A percentile compares a stretch with the other conserved stretches of the same genome.
Evolutionary conservation across 1,140 invertebrate species (phyloP).

Genomic region (Leptestheria dahalacensis): DNA sequence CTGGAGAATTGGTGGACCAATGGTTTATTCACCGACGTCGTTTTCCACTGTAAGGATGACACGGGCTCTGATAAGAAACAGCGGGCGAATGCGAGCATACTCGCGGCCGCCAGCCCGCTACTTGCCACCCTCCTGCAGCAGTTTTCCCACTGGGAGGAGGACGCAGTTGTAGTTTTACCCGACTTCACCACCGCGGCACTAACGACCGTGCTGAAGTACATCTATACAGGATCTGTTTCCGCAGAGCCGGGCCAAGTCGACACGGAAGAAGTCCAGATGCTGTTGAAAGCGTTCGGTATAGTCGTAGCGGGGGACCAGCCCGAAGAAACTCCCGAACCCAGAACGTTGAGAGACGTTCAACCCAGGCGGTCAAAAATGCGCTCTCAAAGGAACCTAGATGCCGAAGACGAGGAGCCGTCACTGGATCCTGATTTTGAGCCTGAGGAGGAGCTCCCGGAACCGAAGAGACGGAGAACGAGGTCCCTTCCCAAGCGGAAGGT

Average conservation of each 20-base stretch:
- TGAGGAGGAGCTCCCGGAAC: too few relatives aligned
- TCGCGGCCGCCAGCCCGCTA: not conserved
- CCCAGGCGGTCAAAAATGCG: too few relatives aligned
- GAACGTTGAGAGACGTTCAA: too few relatives aligned
- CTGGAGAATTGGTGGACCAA: not conserved
- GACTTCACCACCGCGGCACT: not conserved
- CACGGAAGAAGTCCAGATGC: not conserved
- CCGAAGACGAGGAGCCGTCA: too few relatives aligned
- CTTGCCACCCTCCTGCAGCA: not conserved
- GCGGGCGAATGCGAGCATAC: not conserved
- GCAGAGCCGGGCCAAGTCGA: not conserved
- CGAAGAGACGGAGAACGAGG: too few relatives aligned
- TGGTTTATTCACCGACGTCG: not conserved
- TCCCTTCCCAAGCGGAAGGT: too few relatives aligned
- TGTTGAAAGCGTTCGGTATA: not conserved
- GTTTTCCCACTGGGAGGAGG: not conserved
- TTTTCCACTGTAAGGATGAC: not conserved
- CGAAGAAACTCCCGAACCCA: too few relatives aligned
- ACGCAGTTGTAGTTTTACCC: not conserved
- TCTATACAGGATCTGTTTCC: not conserved
- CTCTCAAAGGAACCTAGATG: too few relatives aligned
- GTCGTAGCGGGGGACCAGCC: too few relatives aligned
- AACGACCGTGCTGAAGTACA: not conserved
- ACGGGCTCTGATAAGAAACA: too few relatives aligned
- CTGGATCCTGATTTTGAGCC: too few relatives aligned